Base-by-base conservation (phyloP, 2,113 vertebrate species). In the human region DNA sequence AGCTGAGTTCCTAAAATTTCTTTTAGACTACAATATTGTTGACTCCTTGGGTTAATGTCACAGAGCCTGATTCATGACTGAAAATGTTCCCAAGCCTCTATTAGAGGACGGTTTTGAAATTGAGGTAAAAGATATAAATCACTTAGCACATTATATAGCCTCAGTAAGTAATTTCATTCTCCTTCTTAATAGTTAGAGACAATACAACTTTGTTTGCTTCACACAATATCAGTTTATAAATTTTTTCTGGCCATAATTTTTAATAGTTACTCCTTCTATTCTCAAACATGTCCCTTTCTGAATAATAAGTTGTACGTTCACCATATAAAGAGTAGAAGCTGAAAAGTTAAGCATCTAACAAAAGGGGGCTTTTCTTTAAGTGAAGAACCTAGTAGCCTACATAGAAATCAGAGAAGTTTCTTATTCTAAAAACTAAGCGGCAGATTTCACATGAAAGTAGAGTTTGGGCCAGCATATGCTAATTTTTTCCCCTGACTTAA, bases 1-100 rank as follows among this genome's bases (percentile, higher is more conserved):
- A 48, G 30, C 64, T 3, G 9, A 89, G 68, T 93, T 93, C 35
- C 78, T 91, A 88, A 96, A 97, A 96, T 91, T 97, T 73, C 86
- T 94, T 73, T 86, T 75, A 76, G 32, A 75, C 12, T 82, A 76
- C 16, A 52, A 38, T 17, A 86, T 75, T 75, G 40, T 64, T 93
- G 86, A 61, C 11, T 79, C 52, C 79, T 87, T 45, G 35, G 17
- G 14, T 64, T 82, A 57, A 86, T 82, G 78, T 86, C 84, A 73
- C 59, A 89, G 85, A 76, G 48, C 50, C 40, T 76, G 45, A 96
- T 66, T 89, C 30, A 59, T 3, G 45, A 38, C 13, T 66, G 50
- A 95, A 89, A 78, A n/a, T 43, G 32, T 75, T 22, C 3, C 9
- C 70, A 76, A 6, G n/a, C 48, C 43, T 80, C 57, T 17, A 57